Evolutionary conservation across 2,888 invertebrate species (phyloP), one percentile per base, ranked within the genome.

Genomic region (Orthosia gracilis): DNA sequence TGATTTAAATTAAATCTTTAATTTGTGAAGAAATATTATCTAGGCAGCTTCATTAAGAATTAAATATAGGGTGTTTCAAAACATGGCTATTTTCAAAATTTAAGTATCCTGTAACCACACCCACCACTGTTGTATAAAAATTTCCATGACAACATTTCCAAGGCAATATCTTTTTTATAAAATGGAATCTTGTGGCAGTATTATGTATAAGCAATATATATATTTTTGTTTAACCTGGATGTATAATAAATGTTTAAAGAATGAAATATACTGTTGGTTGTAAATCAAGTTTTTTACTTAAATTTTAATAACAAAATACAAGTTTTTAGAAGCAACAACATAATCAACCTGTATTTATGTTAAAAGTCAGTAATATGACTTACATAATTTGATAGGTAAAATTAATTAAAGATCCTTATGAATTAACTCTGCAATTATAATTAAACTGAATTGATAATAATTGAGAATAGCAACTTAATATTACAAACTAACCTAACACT

Each of bases 181-280:
- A 80, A 92, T 89, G 88, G 83, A 90, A 90, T 92, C 88, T 89
- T 89, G 91, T 90, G 88, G 91, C 95, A 96, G 95, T 96, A 95
- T 95, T 95, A 94, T 89, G 83, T 93, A 87, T 94, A 95, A 95
- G 95, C 95, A 95, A 96, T 95, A 92, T 87, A 92, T 94, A 92
- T 94, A 52, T 94, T 90, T 95, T 95, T 94, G 93, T 95, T 95
- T 94, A 92, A 91, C 80, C 85, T 92, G 88, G 91, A 91, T 92
- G 92, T 95, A 92, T 94, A 88, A 83, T 88, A 94, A 94, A 94
- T 95, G 94, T 96, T 95, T 95, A 95, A 94, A 93, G 88, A 95
- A 94, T 94, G 94, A 95, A 96, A 94, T 95, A 95, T 95, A 96
- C 94, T 96, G 96, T 96, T 96, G 95, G 94, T 95, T 95, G 93